These are phyloP conservation scores for Prionace glauca DNA, from an alignment of 2,797 vertebrate genomes.

Conservation along the genomic window DNA sequence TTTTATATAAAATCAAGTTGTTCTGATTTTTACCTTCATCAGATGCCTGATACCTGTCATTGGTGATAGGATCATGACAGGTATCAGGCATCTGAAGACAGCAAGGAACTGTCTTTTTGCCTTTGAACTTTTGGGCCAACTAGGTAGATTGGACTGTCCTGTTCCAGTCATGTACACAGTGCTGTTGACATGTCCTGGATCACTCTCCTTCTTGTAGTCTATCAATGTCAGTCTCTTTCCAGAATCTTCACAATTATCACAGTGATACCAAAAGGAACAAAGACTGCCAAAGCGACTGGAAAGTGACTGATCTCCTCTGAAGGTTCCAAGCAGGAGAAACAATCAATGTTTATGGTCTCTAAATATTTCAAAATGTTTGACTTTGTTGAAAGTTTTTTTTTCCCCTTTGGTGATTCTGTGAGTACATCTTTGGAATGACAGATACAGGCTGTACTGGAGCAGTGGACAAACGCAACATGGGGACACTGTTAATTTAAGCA, in stretches of 20 bases:
- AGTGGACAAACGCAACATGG: conserved; percentile 8
- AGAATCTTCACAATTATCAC: neutral
- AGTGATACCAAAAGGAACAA: neutral
- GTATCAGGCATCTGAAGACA: neutral
- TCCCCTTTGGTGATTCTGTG: conserved; percentile 29
- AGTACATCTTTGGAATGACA: neutral
- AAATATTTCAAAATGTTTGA: neutral
- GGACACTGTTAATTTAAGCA: conserved; percentile 26
- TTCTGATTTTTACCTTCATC: neutral
- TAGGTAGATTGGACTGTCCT: neutral
- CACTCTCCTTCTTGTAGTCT: neutral
- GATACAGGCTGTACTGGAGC: neutral
- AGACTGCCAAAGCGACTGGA: neutral
- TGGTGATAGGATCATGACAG: neutral
- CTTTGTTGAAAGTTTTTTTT: conserved; percentile 5
- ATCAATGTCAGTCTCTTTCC: neutral
- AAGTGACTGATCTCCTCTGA: neutral
- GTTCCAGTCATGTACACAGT: neutral
- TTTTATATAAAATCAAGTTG: neutral
- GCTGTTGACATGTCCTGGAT: neutral
- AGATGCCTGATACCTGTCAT: neutral
- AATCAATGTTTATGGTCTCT: neutral
- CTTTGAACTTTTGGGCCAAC: neutral
- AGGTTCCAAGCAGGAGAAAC: neutral
- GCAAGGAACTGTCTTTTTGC: neutral